Percentiles rank a stretch among this genome's conserved stretches.
phyloP scores from a whole-genome alignment of 2,113 vertebrate species.

The Plecturocebus donacophilus region DNA sequence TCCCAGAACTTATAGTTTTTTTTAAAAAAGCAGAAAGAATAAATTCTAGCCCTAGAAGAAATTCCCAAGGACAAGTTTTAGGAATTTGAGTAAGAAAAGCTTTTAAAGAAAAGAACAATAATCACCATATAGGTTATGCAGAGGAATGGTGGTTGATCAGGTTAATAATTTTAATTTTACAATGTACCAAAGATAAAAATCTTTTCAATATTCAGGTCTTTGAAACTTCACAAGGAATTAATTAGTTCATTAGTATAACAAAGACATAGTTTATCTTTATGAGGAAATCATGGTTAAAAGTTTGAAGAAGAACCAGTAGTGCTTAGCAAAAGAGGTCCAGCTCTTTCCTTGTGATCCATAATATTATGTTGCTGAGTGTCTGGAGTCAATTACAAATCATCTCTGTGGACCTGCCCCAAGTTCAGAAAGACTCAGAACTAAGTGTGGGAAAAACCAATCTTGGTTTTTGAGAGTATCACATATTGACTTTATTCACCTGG shows the following conservation, averaged over 20 bases:
- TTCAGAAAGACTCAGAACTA: neutral
- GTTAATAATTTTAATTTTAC: no score
- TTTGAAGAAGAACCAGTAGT: neutral
- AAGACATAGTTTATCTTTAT: neutral
- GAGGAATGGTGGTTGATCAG: no score
- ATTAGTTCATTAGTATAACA: neutral
- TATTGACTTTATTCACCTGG: neutral
- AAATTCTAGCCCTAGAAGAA: neutral
- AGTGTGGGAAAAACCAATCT: neutral
- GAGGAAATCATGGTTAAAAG: neutral
- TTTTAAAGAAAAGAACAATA: neutral
- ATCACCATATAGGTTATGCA: neutral
- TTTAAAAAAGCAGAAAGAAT: no score
- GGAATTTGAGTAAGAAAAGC: neutral
- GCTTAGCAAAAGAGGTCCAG: neutral
- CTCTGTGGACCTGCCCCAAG: neutral
- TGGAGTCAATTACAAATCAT: neutral
- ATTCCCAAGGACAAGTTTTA: neutral
- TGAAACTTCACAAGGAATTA: neutral
- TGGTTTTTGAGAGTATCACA: neutral
- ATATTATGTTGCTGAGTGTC: neutral
- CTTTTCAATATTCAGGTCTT: neutral
- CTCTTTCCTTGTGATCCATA: neutral
- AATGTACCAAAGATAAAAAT: neutral
- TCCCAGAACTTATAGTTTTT: no score